Conservation (phyloP, 2,888 invertebrate species). For the Tiphia femorata region DNA sequence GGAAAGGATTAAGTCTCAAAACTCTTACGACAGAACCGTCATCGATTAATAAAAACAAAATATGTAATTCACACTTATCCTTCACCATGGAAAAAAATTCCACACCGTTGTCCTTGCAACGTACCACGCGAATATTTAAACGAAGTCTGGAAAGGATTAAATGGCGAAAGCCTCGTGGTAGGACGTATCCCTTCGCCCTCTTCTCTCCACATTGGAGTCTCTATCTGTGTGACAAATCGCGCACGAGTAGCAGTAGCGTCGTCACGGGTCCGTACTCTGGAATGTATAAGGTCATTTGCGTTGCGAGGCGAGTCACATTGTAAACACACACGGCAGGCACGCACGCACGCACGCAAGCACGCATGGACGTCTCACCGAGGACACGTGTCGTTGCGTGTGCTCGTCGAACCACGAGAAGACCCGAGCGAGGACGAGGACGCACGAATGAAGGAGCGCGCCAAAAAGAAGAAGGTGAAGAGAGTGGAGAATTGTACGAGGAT, state of each 20-base stretch:
- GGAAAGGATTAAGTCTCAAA: too few species aligned
- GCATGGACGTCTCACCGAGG: slow-evolving; percentile 8
- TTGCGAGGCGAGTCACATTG: slow-evolving; percentile 7
- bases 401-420: not conserved
- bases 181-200: slow-evolving; percentile 10
- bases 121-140: too few species aligned
- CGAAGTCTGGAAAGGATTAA: too few species aligned
- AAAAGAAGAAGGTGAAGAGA: slow-evolving; percentile 1
- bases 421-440: not conserved
- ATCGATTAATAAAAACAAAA: too few species aligned
- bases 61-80: too few species aligned
- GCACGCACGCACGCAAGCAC: too few species aligned
- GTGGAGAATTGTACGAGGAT: slow-evolving; percentile 1
- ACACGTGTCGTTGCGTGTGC: slow-evolving; percentile 6
- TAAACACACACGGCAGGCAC: slow-evolving; percentile 11
- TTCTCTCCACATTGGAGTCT: too few species aligned
- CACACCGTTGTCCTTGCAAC: too few species aligned
- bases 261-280: slow-evolving; percentile 9
- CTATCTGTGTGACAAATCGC: too few species aligned
- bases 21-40: too few species aligned
- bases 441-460: not conserved
- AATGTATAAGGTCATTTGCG: slow-evolving; percentile 10
- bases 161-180: too few species aligned
- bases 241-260: not conserved
- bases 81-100: too few species aligned